Percentiles rank a stretch among this genome's conserved stretches.
Conservation (phyloP, 2,888 invertebrate species). For the Aradus depressus region DNA sequence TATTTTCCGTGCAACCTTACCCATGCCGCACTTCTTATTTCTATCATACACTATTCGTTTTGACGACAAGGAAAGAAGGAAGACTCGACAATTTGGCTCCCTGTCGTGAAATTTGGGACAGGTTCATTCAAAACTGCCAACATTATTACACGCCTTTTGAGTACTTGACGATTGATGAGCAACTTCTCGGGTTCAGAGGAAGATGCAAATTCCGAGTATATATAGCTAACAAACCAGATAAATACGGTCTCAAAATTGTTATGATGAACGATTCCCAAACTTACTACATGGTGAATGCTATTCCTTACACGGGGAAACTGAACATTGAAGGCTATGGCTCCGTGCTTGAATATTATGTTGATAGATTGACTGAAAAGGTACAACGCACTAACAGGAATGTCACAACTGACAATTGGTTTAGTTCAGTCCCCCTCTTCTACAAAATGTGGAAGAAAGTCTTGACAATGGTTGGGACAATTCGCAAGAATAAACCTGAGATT, state of each 20-base stretch:
- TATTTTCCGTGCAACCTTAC: slow-evolving; percentile 6
- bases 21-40: slow-evolving; percentile 1
- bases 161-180: slow-evolving; percentile 10
- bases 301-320: slow-evolving; percentile 13
- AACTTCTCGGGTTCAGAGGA: slow-evolving; percentile 15
- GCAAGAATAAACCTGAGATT: too few relatives aligned
- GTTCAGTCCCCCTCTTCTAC: too few relatives aligned
- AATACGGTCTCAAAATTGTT: too few relatives aligned
- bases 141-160: slow-evolving; percentile 2
- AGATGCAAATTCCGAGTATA: slow-evolving; percentile 2
- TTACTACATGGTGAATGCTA: slow-evolving; percentile 20
- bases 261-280: slow-evolving; percentile 16
- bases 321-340: too few relatives aligned
- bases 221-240: slow-evolving; percentile 4
- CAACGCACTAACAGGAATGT: slow-evolving; percentile 7
- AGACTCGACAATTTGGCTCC: neutral
- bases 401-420: too few relatives aligned
- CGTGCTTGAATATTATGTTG: neutral
- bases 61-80: slow-evolving; percentile 3
- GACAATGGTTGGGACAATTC: too few relatives aligned
- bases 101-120: slow-evolving; percentile 13
- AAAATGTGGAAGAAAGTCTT: too few relatives aligned
- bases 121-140: slow-evolving; percentile 9
- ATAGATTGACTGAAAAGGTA: slow-evolving; percentile 5
- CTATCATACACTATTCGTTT: slow-evolving; percentile 8